Evolutionary conservation across 2,113 vertebrate species (phyloP).

Genomic region (Scytalopus superciliaris): DNA sequence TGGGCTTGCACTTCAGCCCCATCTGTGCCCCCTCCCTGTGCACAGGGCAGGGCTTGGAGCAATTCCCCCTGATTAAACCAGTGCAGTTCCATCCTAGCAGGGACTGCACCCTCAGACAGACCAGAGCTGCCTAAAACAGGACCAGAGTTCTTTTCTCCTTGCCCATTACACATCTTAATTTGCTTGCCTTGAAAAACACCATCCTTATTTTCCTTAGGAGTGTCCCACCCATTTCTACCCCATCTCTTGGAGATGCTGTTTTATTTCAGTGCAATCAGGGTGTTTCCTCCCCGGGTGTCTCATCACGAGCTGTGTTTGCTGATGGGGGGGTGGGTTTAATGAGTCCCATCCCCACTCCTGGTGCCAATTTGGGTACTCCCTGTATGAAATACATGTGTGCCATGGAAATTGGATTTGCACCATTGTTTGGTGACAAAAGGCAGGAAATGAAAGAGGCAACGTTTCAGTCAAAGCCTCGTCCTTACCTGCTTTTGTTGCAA

Average conservation of each 20-base stretch:
- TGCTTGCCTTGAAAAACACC: background rate
- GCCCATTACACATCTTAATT: background rate
- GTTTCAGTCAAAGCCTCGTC: background rate
- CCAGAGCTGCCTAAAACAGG: background rate
- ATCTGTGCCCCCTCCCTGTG: background rate
- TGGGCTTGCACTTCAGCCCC: background rate
- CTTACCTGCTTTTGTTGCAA: background rate
- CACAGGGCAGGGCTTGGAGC: background rate
- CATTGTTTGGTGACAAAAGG: background rate
- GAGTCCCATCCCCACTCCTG: background rate
- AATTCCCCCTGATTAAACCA: background rate
- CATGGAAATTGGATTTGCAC: background rate
- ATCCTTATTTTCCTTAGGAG: background rate
- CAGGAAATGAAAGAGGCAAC: background rate
- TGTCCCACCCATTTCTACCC: background rate
- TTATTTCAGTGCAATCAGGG: background rate
- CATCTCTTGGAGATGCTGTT: background rate
- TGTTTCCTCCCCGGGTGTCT: background rate
- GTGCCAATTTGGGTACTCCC: background rate
- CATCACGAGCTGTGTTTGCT: background rate
- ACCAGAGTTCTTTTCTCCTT: background rate
- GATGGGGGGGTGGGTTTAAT: background rate
- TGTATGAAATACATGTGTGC: accelerated
- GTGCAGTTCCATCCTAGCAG: background rate
- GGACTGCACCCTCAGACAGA: background rate